phyloP scores from a whole-genome alignment of 2,797 vertebrate genomes.

The Stomatorhinus walkeri region DNA sequence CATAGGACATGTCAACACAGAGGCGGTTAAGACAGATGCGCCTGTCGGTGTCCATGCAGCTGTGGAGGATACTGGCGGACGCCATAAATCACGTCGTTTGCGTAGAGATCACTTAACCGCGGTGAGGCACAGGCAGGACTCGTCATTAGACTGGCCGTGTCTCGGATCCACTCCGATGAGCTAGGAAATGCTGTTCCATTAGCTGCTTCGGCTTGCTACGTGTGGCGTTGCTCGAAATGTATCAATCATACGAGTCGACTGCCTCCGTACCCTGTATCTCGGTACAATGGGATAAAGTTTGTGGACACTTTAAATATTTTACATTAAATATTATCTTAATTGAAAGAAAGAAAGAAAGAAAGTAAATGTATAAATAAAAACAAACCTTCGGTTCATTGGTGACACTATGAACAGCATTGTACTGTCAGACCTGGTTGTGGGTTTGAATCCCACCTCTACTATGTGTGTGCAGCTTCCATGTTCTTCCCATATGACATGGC shows the following conservation, averaged over 20 bases:
- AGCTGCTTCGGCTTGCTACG: neutral
- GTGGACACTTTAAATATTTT: neutral
- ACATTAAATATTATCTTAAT: neutral
- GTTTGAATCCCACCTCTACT: neutral
- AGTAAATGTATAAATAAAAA: neutral
- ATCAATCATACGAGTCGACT: neutral
- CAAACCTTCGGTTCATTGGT: neutral
- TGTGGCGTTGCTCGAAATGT: neutral
- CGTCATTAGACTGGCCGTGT: neutral
- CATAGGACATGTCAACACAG: neutral
- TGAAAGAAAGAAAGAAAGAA: neutral
- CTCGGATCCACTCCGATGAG: neutral
- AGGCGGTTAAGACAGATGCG: neutral
- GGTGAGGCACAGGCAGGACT: neutral
- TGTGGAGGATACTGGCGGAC: neutral
- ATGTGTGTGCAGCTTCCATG: neutral
- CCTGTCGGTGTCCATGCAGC: neutral
- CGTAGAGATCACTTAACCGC: neutral
- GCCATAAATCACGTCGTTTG: neutral
- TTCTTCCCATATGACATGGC: neutral
- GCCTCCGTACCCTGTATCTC: neutral
- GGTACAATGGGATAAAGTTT: neutral
- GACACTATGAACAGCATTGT: neutral
- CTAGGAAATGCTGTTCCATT: neutral
- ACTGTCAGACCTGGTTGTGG: neutral